phyloP scores from a whole-genome alignment of 2,797 vertebrate genomes.

The Falco rusticolus region DNA sequence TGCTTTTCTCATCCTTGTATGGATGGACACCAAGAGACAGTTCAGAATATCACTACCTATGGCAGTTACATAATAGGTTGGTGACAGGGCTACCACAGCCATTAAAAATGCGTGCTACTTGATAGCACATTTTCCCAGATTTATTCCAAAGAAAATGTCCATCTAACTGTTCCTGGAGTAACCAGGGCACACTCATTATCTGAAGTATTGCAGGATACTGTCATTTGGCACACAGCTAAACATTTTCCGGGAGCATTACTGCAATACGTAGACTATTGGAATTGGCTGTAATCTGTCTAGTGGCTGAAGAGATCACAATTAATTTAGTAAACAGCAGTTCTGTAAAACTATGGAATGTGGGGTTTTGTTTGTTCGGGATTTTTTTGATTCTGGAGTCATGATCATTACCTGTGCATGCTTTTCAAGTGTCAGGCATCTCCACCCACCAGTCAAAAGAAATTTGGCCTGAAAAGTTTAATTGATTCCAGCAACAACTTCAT shows the following conservation, averaged over 20 bases:
- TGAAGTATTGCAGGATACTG: background rate
- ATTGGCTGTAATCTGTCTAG: background rate
- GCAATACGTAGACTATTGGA: background rate
- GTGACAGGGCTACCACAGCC: background rate
- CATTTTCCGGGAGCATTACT: slow-evolving; percentile 2
- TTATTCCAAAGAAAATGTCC: background rate
- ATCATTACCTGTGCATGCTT: background rate
- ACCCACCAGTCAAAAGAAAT: background rate
- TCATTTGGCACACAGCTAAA: background rate
- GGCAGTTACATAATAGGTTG: fast-evolving
- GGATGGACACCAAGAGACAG: background rate
- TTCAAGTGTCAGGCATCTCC: background rate
- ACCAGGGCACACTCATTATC: background rate
- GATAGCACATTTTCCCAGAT: background rate
- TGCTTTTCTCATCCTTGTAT: background rate
- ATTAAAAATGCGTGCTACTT: background rate
- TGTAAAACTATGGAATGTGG: background rate
- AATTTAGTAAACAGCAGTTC: background rate
- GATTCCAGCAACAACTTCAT: background rate
- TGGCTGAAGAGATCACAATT: background rate
- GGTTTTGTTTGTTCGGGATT: background rate
- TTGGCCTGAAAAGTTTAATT: slow-evolving; percentile 4
- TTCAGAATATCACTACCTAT: background rate
- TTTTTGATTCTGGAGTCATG: background rate
- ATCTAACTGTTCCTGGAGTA: background rate